Conservation (phyloP, 2,888 invertebrate genomes). For the Mimachlamys varia region DNA sequence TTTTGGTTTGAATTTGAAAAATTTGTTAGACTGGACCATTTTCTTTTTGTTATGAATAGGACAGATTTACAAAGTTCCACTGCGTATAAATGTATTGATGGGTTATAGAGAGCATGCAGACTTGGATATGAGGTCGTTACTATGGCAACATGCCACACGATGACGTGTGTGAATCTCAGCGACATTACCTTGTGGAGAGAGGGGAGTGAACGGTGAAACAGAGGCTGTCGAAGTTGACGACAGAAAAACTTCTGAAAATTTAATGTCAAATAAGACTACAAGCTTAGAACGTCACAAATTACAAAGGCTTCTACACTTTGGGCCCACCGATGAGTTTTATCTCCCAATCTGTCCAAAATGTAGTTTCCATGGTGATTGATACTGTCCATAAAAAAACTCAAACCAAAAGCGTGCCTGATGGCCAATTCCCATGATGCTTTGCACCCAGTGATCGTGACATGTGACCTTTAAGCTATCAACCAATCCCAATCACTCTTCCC, state of each 20-base stretch:
- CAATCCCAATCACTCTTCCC: neutral
- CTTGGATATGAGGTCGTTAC: neutral
- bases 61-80: neutral
- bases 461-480: neutral
- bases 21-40: too few relatives aligned
- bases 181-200: slow-evolving; percentile 46
- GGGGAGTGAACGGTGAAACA: slow-evolving; percentile 43
- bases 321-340: neutral
- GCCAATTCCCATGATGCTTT: slow-evolving; percentile 1
- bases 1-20: too few relatives aligned
- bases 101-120: neutral
- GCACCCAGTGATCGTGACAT: neutral
- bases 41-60: neutral
- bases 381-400: neutral
- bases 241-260: slow-evolving; percentile 48
- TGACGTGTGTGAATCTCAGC: neutral
- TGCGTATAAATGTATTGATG: neutral
- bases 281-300: neutral
- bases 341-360: neutral
- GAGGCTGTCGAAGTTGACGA: slow-evolving; percentile 45
- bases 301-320: neutral
- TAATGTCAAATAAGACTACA: slow-evolving; percentile 29
- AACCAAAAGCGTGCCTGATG: neutral
- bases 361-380: neutral
- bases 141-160: neutral